Percentiles rank a stretch among this genome's conserved stretches.
phyloP scores from a whole-genome alignment of 2,797 vertebrate species.

The Epinephelus awoara region DNA sequence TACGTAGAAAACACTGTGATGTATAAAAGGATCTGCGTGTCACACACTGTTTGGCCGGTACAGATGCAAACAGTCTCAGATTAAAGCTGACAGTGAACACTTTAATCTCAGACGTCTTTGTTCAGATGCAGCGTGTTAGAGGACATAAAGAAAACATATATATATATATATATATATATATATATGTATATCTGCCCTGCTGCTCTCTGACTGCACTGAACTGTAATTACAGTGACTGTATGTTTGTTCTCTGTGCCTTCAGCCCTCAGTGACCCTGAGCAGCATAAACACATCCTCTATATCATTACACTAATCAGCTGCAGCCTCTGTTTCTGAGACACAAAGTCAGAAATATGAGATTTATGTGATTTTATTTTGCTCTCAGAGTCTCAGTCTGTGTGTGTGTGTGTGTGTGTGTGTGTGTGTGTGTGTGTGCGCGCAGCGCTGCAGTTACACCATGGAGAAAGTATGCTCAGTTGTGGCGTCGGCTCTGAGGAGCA shows the following conservation, averaged over 20 bases:
- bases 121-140: neutral
- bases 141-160: neutral
- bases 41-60: neutral
- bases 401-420: neutral
- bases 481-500: constrained; percentile 7
- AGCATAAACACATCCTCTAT: constrained; percentile 39
- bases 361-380: constrained; percentile 25
- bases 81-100: constrained; percentile 53
- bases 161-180: too few relatives aligned
- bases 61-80: constrained; percentile 18
- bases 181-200: neutral
- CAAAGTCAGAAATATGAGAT: constrained; percentile 42
- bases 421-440: constrained; percentile 8
- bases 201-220: neutral
- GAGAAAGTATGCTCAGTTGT: constrained; percentile 46
- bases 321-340: constrained; percentile 27
- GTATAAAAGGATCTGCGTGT: neutral
- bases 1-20: neutral
- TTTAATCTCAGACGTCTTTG: constrained; percentile 26
- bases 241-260: constrained; percentile 8
- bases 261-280: constrained; percentile 33
- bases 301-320: constrained; percentile 51
- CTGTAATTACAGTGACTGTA: constrained; percentile 7
- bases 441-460: constrained; percentile 10
- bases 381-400: constrained; percentile 29